Evolutionary conservation across 2,797 vertebrate genomes (phyloP).

Genomic region (Huso huso): DNA sequence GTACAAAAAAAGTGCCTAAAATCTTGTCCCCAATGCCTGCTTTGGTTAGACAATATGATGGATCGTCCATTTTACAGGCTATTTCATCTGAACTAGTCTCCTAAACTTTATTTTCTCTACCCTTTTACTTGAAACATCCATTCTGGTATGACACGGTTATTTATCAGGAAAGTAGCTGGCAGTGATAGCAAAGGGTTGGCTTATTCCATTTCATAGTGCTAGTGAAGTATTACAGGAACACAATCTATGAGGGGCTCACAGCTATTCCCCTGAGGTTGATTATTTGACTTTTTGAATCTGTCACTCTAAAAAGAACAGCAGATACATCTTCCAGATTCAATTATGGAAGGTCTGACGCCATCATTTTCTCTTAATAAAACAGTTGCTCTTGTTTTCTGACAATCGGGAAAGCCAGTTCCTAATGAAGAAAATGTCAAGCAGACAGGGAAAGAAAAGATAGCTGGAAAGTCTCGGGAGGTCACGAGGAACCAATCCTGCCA

Average conservation of each 20-base stretch:
- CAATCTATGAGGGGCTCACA: constrained; percentile 24
- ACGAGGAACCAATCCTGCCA: constrained; percentile 43
- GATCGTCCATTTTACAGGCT: constrained; percentile 63
- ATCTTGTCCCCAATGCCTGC: constrained; percentile 46
- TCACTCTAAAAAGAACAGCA: constrained; percentile 43
- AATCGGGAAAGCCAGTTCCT: constrained; percentile 40
- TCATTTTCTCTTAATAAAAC: constrained; percentile 58
- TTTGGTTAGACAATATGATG: constrained; percentile 59
- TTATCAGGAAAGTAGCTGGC: constrained; percentile 51
- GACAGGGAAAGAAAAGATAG: constrained; percentile 39
- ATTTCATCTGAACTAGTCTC: constrained; percentile 58
- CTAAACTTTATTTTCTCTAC: constrained; percentile 65
- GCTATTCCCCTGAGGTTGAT: constrained; percentile 33
- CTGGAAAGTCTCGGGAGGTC: constrained; percentile 45
- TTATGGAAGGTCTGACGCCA: constrained; percentile 43
- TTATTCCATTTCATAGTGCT: constrained; percentile 25
- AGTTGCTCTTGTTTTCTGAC: constrained; percentile 53
- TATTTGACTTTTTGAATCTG: constrained; percentile 40
- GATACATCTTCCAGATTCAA: constrained; percentile 58
- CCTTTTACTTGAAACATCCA: constrained; percentile 66
- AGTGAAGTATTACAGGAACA: constrained; percentile 21
- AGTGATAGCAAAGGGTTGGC: constrained; percentile 31
- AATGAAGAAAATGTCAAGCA: constrained; percentile 48
- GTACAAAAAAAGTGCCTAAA: constrained; percentile 50
- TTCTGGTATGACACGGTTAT: constrained; percentile 68